Evolutionary conservation across 2,113 vertebrate species (phyloP).

Genomic region (Arizona elegans): DNA sequence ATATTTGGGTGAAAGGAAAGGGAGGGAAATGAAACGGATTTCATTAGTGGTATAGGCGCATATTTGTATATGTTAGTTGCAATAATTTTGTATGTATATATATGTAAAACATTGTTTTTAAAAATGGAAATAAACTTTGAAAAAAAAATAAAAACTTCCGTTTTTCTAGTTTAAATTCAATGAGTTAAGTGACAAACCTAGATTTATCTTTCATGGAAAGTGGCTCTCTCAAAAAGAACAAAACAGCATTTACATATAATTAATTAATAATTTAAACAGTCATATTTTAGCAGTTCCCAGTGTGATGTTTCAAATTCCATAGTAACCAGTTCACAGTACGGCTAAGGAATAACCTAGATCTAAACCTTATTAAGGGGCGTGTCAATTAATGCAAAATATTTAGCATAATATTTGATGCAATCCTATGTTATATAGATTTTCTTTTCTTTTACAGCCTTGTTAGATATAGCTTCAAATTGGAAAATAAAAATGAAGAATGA

Average conservation of each 20-base stretch:
- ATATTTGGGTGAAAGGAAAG: no score
- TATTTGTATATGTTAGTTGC: no score
- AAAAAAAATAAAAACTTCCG: constrained; percentile 5
- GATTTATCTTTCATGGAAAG: not conserved
- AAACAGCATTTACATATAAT: no score
- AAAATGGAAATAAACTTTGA: no score
- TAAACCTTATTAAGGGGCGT: not conserved
- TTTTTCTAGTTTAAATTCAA: constrained; percentile 20
- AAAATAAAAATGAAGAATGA: not conserved
- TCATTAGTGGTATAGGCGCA: no score
- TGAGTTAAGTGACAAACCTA: not conserved
- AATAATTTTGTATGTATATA: no score
- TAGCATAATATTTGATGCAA: not conserved
- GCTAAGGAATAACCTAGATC: not conserved
- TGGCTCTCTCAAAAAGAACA: constrained; percentile 6
- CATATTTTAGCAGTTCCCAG: not conserved
- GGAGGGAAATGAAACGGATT: no score
- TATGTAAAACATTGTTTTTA: no score
- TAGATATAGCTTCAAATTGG: not conserved
- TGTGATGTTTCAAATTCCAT: not conserved
- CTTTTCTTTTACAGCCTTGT: not conserved
- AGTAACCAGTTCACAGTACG: not conserved
- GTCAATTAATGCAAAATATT: not conserved
- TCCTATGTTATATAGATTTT: not conserved
- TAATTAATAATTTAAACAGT: not conserved